Evolutionary conservation across 2,888 invertebrate species (phyloP), one percentile per base, ranked within the genome.

Genomic region (Lordiphosa fenestrarum): DNA sequence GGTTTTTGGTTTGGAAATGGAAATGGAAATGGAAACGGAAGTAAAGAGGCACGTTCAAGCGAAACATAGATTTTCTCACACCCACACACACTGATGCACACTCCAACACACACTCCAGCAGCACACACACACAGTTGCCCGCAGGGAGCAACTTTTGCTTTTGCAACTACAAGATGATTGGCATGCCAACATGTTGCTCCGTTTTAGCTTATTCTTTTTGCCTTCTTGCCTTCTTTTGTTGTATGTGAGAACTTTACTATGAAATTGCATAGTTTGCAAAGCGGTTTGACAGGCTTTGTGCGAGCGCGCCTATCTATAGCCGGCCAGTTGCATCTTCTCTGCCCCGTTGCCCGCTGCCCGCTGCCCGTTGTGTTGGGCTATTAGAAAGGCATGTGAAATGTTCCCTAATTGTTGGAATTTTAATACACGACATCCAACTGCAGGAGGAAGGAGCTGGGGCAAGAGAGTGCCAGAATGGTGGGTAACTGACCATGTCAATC

Each of bases 301-400:
- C 63, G 72, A 83, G 76, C 50, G 39, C 9, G 19, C 30, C 47
- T 53, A 59, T 48, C 38, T 9, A 36, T 44, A 44, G 25, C 44
- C 33, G 44, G 73, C 73, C 66, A 68, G 74, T 71, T 84, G 83
- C 69, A 82, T 77, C 71, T 61, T 52, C 52, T 65, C 63, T 73
- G 7, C 12, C 25, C 4, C n/a, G n/a, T n/a, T n/a, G n/a, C 46
- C 37, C 33, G 23, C 10, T 15, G 4, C 37, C 3, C 21, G 30
- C n/a, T n/a, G 48, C 13, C 35, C 30, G 10, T 46, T 47, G 47
- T 13, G 40, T 60, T 69, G 82, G 83, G 85, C 77, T 74, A 84
- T 84, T 83, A 83, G 86, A 85, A 84, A 82, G 80, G 82, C 76
- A 84, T 84, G 76, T 72, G 75, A 86, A 86, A 84, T 86, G 86